Percentiles rank a stretch among this genome's conserved stretches.
These are phyloP conservation scores for Murina feae DNA, from an alignment of 2,113 vertebrate species.

Conservation along the genomic window DNA sequence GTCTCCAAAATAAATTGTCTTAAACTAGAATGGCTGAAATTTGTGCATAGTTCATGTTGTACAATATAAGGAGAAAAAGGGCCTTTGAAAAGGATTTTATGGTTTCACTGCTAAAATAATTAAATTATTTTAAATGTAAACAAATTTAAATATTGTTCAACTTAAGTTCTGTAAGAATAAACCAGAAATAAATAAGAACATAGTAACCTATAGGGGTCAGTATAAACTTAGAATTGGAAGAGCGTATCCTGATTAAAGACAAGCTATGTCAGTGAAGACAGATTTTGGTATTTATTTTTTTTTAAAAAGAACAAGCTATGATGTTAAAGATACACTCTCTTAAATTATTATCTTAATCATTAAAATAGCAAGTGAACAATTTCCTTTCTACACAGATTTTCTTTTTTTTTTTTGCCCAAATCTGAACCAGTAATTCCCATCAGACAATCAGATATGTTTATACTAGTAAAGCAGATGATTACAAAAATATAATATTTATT, in stretches of 20 bases:
- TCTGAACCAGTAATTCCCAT: not conserved
- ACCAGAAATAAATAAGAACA: not conserved
- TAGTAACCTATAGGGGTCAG: conserved; percentile 78
- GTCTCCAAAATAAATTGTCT: not conserved
- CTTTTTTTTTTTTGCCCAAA: not conserved
- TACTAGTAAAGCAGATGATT: not conserved
- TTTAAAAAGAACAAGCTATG: not conserved
- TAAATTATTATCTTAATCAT: conserved; percentile 33
- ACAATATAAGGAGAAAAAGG: not conserved
- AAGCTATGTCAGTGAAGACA: not conserved
- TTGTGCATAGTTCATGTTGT: not conserved
- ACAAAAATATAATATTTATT: conserved; percentile 26
- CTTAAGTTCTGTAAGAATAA: not conserved
- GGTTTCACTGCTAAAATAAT: not conserved
- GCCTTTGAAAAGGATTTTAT: not conserved
- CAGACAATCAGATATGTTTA: not conserved
- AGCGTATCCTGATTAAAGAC: not conserved
- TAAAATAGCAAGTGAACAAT: not conserved
- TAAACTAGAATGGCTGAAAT: not conserved
- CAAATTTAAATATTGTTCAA: not conserved
- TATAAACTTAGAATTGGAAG: conserved; percentile 73
- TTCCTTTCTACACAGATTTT: not conserved
- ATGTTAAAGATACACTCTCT: not conserved
- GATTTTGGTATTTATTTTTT: not conserved
- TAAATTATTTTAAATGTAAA: conserved; percentile 27